Conservation (phyloP, 1,140 invertebrate species). For the Pentalonia nigronervosa region DNA sequence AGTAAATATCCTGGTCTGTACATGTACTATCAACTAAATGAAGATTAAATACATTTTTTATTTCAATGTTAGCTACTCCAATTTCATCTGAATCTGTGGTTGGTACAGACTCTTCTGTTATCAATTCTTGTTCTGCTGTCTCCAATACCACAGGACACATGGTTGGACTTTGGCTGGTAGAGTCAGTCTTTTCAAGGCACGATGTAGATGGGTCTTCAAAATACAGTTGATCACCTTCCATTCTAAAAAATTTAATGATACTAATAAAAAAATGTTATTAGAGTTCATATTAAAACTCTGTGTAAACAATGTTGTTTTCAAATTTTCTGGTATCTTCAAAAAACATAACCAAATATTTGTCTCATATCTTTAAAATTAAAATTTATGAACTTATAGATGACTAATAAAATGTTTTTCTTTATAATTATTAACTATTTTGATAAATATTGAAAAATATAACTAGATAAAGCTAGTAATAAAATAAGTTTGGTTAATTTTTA, state of each 20-base stretch:
- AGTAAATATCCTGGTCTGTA: constrained; percentile 50
- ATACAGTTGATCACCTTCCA: constrained; percentile 51
- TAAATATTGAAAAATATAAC: neutral
- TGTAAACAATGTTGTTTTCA: too few relatives aligned
- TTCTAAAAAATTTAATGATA: neutral
- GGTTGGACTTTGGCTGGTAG: constrained; percentile 39
- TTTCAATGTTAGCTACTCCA: constrained; percentile 34
- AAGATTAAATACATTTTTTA: constrained; percentile 10
- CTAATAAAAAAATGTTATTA: neutral
- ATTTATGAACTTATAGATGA: neutral
- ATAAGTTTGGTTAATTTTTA: neutral
- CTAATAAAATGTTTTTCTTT: neutral
- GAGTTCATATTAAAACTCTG: too few relatives aligned
- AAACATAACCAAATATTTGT: neutral
- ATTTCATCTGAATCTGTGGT: constrained; percentile 52
- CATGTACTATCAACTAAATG: constrained; percentile 40
- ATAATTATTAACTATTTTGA: neutral
- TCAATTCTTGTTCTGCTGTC: constrained; percentile 53
- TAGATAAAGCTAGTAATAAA: neutral
- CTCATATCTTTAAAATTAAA: neutral
- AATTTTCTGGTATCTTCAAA: neutral
- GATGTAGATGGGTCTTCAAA: constrained; percentile 54
- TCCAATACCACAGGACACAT: constrained; percentile 51
- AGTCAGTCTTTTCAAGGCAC: constrained; percentile 46
- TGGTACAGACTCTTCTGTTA: constrained; percentile 45